phyloP scores from a whole-genome alignment of 1,140 invertebrate species.

The Amyelois transitella region DNA sequence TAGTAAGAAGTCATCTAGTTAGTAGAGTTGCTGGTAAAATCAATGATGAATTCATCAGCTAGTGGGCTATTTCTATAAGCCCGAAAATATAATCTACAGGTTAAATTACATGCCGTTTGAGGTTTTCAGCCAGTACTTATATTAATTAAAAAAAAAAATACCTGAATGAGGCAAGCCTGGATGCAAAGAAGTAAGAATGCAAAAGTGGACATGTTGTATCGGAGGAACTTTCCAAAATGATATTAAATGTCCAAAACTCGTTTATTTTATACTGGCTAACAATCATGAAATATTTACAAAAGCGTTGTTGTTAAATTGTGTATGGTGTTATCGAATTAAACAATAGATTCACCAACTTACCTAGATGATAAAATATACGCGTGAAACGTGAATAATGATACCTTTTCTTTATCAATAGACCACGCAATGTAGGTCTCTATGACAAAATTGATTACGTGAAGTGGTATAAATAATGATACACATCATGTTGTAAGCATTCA shows the following conservation, averaged over 20 bases:
- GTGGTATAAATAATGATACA: not conserved
- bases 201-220: conserved; percentile 32
- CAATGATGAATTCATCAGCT: too few relatives aligned
- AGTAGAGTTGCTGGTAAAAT: too few relatives aligned
- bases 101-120: too few relatives aligned
- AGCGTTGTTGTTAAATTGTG: too few relatives aligned
- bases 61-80: too few relatives aligned
- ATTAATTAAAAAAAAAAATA: conserved; percentile 14
- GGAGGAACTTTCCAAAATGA: not conserved
- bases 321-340: too few relatives aligned
- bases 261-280: not conserved
- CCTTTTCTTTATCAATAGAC: too few relatives aligned
- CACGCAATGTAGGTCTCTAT: not conserved
- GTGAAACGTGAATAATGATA: not conserved
- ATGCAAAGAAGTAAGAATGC: conserved; percentile 31
- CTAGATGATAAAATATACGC: not conserved
- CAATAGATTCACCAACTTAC: too few relatives aligned
- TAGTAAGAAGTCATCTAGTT: too few relatives aligned
- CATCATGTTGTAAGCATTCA: not conserved
- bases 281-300: not conserved
- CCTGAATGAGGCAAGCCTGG: conserved; percentile 38
- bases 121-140: not conserved
- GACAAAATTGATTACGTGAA: not conserved
- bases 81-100: too few relatives aligned
- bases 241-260: not conserved